phyloP scores from a whole-genome alignment of 1,140 invertebrate genomes.

The Cylas formicarius region DNA sequence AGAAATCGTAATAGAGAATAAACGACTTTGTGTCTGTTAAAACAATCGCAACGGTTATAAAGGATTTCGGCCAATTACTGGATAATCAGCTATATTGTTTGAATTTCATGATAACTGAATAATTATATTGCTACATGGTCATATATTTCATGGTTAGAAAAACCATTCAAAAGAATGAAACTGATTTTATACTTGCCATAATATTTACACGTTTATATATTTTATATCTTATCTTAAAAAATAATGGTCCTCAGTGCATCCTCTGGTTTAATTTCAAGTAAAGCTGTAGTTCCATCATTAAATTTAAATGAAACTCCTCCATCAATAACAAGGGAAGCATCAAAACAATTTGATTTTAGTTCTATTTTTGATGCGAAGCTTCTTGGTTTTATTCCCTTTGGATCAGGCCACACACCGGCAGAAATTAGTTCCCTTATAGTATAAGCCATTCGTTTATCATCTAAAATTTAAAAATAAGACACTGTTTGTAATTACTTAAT shows the following conservation, averaged over 20 bases:
- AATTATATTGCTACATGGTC: too few relatives aligned
- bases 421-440: constrained; percentile 87
- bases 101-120: too few relatives aligned
- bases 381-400: constrained; percentile 58
- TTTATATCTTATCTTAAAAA: constrained; percentile 45
- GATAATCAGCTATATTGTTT: too few relatives aligned
- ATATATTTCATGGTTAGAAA: too few relatives aligned
- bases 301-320: constrained; percentile 91
- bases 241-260: constrained; percentile 81
- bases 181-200: too few relatives aligned
- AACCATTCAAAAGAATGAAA: too few relatives aligned
- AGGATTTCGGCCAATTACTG: too few relatives aligned
- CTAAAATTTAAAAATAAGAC: constrained; percentile 49
- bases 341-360: constrained; percentile 84
- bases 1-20: too few relatives aligned
- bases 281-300: constrained; percentile 85
- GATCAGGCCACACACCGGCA: constrained; percentile 65
- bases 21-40: too few relatives aligned
- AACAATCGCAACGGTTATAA: too few relatives aligned
- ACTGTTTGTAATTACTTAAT: too few relatives aligned
- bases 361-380: constrained; percentile 63
- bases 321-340: constrained; percentile 93
- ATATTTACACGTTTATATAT: too few relatives aligned
- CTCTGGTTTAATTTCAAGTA: constrained; percentile 75
- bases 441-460: constrained; percentile 72